Conservation (phyloP, 2,113 vertebrate species). For the Psittacula cyanocephala region DNA sequence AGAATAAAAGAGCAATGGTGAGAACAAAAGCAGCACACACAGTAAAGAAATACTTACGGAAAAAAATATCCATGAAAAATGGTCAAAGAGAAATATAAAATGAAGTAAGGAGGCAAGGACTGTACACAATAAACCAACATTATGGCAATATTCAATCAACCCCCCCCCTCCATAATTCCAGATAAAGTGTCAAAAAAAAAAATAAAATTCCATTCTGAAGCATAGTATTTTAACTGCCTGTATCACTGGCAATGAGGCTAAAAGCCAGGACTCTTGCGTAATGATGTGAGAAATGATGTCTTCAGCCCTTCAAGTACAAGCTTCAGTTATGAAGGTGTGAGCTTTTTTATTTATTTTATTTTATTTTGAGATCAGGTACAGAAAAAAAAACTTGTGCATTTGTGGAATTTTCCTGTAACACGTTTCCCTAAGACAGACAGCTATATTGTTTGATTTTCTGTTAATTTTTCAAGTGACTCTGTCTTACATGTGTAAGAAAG, state of each 20-base stretch:
- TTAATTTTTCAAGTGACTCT: background rate
- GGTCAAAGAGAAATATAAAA: background rate
- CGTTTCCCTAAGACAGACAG: background rate
- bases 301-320: background rate
- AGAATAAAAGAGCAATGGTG: constrained; percentile 32
- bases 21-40: constrained; percentile 46
- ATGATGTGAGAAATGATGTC: background rate
- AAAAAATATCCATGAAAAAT: background rate
- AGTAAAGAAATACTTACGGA: background rate
- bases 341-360: background rate
- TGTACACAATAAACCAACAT: background rate
- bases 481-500: background rate
- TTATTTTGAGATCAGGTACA: background rate
- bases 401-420: background rate
- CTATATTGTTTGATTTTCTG: background rate
- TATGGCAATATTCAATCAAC: background rate
- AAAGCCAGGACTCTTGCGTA: background rate
- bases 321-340: background rate
- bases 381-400: background rate
- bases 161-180: background rate
- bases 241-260: background rate
- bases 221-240: background rate
- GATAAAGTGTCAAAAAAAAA: background rate
- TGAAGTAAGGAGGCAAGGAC: background rate
- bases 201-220: background rate